Evolutionary conservation across 2,888 invertebrate genomes (phyloP), one percentile per base, ranked within the genome.

Genomic region (Microctonus aethiopoides): DNA sequence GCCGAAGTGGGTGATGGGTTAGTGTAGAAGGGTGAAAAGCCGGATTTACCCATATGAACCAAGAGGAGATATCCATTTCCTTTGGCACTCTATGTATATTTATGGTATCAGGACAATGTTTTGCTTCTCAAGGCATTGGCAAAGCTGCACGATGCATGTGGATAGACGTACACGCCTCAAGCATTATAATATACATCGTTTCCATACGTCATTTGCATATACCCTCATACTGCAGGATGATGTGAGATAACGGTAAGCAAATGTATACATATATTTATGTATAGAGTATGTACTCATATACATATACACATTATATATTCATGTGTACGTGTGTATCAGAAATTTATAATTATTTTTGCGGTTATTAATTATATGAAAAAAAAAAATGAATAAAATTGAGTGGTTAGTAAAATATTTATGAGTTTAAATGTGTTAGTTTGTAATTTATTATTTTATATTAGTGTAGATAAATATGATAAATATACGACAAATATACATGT

Each of bases 51-150:
- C 46, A 5, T 46, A n/a, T 54, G n/a, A 24, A 26, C 24, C 54
- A 54, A 54, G 54, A 54, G 24, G 24, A 54, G 54, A 54, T 54
- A 54, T 26, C 54, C 54, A 54, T 54, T 54, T 54, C 54, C 54
- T 24, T 24, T 13, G 16, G 16, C 26, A 22, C 9, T 11, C 2
- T 16, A 46, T 3, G 2, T n/a, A 46, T n/a, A 46, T 16, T 16
- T 46, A n/a, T 46, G 16, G 16, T n/a, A 16, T 16, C 46, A 1
- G 46, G 16, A 46, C 54, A 54, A 54, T 54, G 54, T 54, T 54
- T 54, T 54, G 54, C 54, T 54, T 54, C 54, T 54, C 54, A 46
- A 46, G 46, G 46, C 16, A 46, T 7, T 4, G 1, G 16, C 20
- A 46, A 54, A 54, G 54, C 54, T 22, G 54, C 54, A 13, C n/a